phyloP scores from a whole-genome alignment of 2,888 invertebrate genomes.

The Himalopsyche japonica region DNA sequence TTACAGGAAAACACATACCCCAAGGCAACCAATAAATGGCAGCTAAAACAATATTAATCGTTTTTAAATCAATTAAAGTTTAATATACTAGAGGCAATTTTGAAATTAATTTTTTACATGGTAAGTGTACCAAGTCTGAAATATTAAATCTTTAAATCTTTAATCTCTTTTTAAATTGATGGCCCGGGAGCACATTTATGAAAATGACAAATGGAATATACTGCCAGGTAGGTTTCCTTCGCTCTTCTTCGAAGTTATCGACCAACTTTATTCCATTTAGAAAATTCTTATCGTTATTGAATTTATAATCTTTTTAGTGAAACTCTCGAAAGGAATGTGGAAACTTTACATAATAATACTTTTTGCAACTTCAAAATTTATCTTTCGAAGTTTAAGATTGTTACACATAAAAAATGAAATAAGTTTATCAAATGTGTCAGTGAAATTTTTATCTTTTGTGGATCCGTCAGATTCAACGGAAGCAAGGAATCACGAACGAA shows the following conservation, averaged over 20 bases:
- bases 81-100: no score
- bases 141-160: background rate
- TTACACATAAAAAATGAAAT: conserved; percentile 13
- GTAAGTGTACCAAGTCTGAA: background rate
- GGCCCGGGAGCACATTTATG: conserved; percentile 7
- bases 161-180: conserved; percentile 10
- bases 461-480: background rate
- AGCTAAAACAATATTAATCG: no score
- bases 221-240: background rate
- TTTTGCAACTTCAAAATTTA: conserved; percentile 9
- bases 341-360: conserved; percentile 17
- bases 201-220: conserved; percentile 7
- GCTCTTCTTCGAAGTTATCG: background rate
- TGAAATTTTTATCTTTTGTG: background rate
- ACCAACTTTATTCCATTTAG: conserved; percentile 29
- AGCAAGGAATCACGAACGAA: background rate
- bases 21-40: no score
- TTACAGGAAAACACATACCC: no score
- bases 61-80: no score
- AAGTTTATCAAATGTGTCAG: conserved; percentile 17
- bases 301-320: conserved; percentile 30
- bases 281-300: conserved; percentile 27
- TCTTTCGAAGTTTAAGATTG: conserved; percentile 4
- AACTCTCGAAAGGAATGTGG: conserved; percentile 5
- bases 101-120: background rate